Percentiles rank a stretch among this genome's conserved stretches.
These are phyloP conservation scores for Myioborus melanocephalus DNA, from an alignment of 2,797 vertebrate genomes.

Conservation along the genomic window DNA sequence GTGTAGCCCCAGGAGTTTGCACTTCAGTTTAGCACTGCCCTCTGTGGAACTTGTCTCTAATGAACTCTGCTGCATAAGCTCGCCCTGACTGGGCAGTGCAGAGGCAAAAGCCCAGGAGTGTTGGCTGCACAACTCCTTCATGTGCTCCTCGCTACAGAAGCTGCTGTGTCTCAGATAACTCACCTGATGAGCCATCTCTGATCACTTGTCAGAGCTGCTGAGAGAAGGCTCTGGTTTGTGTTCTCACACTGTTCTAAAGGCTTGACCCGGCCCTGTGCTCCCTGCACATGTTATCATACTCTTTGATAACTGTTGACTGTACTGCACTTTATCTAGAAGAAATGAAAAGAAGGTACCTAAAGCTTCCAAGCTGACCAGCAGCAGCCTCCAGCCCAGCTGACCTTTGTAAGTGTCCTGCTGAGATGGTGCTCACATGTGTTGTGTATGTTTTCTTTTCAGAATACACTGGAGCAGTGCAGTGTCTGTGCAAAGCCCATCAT, in stretches of 20 bases:
- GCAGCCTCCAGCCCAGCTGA: background rate
- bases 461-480: constrained; percentile 94
- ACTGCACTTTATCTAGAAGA: background rate
- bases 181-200: background rate
- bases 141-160: background rate
- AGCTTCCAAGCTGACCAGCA: background rate
- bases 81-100: background rate
- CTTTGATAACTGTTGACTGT: background rate
- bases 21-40: background rate
- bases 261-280: background rate
- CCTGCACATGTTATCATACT: background rate
- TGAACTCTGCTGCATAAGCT: background rate
- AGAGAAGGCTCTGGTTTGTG: background rate
- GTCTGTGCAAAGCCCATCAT: constrained; percentile 96
- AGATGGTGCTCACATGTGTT: background rate
- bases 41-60: background rate
- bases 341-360: background rate
- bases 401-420: background rate
- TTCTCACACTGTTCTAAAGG: background rate
- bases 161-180: background rate
- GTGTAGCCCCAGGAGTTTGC: background rate
- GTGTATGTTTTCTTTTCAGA: constrained; percentile 74
- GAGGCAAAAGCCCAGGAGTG: background rate
- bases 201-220: background rate
- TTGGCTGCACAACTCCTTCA: background rate